Evolutionary conservation across 2,888 invertebrate species (phyloP), one percentile per base, ranked within the genome.

Genomic region (Marronus borbonicus): DNA sequence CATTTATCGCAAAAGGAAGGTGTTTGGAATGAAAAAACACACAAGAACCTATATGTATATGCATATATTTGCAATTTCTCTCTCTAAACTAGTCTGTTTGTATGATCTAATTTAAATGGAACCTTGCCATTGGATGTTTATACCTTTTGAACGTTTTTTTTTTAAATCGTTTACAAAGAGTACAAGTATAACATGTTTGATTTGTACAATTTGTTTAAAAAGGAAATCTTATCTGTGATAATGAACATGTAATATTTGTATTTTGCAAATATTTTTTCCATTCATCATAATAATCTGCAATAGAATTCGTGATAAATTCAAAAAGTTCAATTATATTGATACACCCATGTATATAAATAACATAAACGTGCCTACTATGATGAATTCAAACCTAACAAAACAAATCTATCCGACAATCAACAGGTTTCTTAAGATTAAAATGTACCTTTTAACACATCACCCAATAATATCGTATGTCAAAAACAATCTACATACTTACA

Each of bases 151-250:
- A 14, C 65, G 44, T 62, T 75, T 49, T 60, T 62, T 17, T 17
- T 76, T 49, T 64, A 20, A 20, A 44, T 24, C 14, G 60, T 60
- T 14, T 68, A 66, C 58, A 64, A 49, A 55, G 31, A 28, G 69
- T 79, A 74, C 79, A 79, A 79, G 55, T 79, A 79, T 79, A 58
- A 77, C 79, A 79, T 79, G 79, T 79, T 79, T 77, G 28, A 79
- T 76, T 79, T 79, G 79, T 79, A 79, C 79, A 79, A 76, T 77
- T 79, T 60, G 60, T 76, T 76, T 66, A 70, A 70, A 74, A 74
- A 62, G 8, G 77, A 70, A 79, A 75, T 79, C 72, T 60, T 78
- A 76, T 79, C 79, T 79, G 79, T 79, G 79, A 79, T 79, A 79
- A 74, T 68, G 75, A 77, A 79, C 77, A 77, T 79, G 79, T 77